A percentile compares a stretch with the other conserved stretches of the same genome.
Evolutionary conservation across 1,140 invertebrate species (phyloP).

Genomic region (Bombus polaris): DNA sequence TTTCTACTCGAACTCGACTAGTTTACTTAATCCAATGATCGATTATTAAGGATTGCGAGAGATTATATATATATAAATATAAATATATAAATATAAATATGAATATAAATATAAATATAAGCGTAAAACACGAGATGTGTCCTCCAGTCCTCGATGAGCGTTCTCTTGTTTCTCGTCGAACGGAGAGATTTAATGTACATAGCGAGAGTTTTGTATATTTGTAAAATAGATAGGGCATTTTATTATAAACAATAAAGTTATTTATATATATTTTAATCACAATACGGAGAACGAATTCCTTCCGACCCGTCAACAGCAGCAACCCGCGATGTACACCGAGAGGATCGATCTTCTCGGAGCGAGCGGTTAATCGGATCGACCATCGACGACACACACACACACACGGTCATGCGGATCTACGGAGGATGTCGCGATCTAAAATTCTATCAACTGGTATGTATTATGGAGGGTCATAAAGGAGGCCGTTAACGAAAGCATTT

Average conservation of each 20-base stretch:
- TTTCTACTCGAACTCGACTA: constrained; percentile 67
- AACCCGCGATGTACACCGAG: background rate
- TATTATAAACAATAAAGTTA: constrained; percentile 73
- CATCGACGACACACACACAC: background rate
- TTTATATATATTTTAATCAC: constrained; percentile 73
- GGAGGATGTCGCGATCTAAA: constrained; percentile 40
- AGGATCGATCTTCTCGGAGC: constrained; percentile 10
- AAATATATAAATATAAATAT: constrained; percentile 27
- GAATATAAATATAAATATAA: constrained; percentile 37
- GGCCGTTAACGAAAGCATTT: constrained; percentile 7
- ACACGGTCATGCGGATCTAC: background rate
- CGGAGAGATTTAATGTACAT: constrained; percentile 62
- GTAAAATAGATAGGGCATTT: constrained; percentile 72
- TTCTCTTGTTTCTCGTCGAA: constrained; percentile 33
- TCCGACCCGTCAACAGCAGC: constrained; percentile 5
- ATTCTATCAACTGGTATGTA: constrained; percentile 54
- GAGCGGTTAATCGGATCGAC: constrained; percentile 10
- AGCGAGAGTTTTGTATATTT: constrained; percentile 71
- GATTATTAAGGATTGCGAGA: constrained; percentile 55
- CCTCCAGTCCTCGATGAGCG: constrained; percentile 33
- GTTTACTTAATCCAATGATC: constrained; percentile 67
- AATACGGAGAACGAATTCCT: constrained; percentile 47
- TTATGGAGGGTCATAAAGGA: constrained; percentile 32
- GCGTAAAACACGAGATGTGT: constrained; percentile 11
- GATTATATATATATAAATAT: constrained; percentile 23